Conservation (phyloP, 2,888 invertebrate species). For the Drosophila demipolita region DNA sequence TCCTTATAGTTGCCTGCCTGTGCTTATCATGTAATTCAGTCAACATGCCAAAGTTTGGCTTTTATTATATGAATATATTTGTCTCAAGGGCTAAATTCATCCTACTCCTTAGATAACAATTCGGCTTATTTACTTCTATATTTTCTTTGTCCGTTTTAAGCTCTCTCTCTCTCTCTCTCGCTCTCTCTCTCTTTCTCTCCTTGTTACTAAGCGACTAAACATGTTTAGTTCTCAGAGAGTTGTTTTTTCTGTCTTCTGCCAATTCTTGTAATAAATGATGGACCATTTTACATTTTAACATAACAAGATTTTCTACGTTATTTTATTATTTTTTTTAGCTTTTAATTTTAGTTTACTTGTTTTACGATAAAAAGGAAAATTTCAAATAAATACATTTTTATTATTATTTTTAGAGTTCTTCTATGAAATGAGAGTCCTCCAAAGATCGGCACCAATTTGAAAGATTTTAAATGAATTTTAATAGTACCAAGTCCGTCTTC, state of each 20-base stretch:
- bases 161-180: background rate
- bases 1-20: background rate
- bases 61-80: background rate
- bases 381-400: background rate
- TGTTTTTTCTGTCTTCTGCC: background rate
- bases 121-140: background rate
- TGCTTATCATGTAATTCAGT: background rate
- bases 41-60: background rate
- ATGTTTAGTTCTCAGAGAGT: background rate
- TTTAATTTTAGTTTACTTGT: background rate
- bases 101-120: background rate
- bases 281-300: background rate
- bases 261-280: background rate
- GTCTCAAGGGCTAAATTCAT: background rate
- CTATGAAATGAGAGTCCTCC: too few relatives aligned
- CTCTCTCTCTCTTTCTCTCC: background rate
- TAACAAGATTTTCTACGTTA: background rate
- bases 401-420: background rate
- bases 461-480: background rate
- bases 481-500: background rate
- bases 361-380: background rate
- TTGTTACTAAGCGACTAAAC: background rate
- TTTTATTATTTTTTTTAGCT: background rate
- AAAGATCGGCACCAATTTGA: too few relatives aligned
- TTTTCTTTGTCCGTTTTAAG: background rate